Conservation (phyloP, 2,113 vertebrate genomes). For the Vireo altiloquus region DNA sequence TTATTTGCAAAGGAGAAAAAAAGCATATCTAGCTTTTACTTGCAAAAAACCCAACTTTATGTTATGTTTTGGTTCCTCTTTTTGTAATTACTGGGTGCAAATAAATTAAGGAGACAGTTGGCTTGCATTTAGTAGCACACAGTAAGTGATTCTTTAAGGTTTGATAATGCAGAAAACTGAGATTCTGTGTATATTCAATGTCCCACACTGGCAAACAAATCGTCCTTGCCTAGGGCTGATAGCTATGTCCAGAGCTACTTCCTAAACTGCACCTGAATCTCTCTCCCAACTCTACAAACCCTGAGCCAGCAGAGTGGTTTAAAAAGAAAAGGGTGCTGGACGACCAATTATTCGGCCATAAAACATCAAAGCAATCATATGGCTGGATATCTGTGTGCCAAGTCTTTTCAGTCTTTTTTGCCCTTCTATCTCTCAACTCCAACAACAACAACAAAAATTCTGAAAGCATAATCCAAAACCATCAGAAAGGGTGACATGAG, state of each 20-base stretch:
- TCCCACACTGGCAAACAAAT: not conserved
- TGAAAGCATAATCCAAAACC: not conserved
- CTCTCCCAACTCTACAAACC: not conserved
- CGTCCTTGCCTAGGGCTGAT: no score
- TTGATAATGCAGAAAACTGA: not conserved
- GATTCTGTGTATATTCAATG: not conserved
- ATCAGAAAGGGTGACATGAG: not conserved
- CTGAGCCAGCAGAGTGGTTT: not conserved
- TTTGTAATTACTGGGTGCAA: not conserved
- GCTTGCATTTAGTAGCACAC: not conserved
- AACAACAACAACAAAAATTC: conserved; percentile 56
- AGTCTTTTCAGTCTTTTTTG: not conserved
- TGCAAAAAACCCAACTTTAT: not conserved
- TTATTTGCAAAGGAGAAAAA: not conserved
- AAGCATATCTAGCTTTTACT: not conserved
- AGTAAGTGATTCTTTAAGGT: not conserved
- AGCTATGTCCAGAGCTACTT: not conserved
- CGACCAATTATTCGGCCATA: not conserved
- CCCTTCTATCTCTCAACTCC: not conserved
- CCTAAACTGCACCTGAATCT: not conserved
- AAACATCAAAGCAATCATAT: not conserved
- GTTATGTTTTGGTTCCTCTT: not conserved
- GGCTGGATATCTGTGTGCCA: not conserved
- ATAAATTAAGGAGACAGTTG: not conserved
- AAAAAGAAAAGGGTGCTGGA: not conserved